These are phyloP conservation scores for Glyptemys insculpta DNA, from an alignment of 2,797 vertebrate genomes.

Conservation along the genomic window DNA sequence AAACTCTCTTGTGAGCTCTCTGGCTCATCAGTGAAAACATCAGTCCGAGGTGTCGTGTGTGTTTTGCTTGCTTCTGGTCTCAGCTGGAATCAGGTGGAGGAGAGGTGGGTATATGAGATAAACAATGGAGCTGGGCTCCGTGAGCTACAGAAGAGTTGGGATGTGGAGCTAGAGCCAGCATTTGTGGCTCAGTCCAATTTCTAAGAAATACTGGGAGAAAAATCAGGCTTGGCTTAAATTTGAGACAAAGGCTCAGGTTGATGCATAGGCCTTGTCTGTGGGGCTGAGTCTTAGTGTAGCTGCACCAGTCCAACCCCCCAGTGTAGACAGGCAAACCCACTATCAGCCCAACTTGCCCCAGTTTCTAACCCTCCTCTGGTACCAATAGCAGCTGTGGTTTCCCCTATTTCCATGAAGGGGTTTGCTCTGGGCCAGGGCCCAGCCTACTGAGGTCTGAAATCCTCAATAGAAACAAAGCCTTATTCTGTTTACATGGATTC, in stretches of 20 bases:
- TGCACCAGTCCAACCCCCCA: neutral
- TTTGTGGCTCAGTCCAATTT: neutral
- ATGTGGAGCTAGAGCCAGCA: no score
- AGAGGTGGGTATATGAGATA: neutral
- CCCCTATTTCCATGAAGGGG: neutral
- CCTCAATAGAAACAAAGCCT: neutral
- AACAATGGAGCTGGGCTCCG: rapidly evolving
- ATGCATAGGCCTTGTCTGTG: neutral
- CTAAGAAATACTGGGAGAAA: neutral
- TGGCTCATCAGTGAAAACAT: neutral
- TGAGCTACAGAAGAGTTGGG: neutral
- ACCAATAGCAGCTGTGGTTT: neutral
- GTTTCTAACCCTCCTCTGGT: neutral
- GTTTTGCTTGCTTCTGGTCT: neutral
- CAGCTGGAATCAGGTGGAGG: neutral
- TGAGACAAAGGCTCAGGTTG: neutral
- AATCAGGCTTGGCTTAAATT: neutral
- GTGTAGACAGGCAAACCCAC: neutral
- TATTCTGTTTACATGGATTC: neutral
- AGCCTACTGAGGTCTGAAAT: neutral
- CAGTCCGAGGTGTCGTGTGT: neutral
- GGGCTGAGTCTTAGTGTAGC: no score
- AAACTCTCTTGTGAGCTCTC: neutral
- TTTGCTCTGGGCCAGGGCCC: no score
- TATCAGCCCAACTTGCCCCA: neutral